Evolutionary conservation across 1,140 invertebrate species (phyloP).

Genomic region (Aphis gossypii): DNA sequence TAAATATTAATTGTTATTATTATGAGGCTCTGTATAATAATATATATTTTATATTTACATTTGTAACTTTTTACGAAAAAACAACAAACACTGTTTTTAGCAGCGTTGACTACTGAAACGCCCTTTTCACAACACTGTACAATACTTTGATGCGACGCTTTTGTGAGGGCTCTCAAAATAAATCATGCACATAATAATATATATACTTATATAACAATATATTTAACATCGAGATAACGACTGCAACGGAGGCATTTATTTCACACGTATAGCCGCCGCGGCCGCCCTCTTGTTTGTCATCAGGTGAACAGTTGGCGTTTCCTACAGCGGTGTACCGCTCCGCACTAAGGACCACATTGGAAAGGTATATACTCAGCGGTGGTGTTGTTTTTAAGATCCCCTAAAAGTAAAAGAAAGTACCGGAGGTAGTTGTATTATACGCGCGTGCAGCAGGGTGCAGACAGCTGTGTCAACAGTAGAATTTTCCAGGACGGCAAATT

Average conservation of each 20-base stretch:
- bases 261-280: not conserved
- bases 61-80: not conserved
- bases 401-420: not conserved
- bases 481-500: slow-evolving; percentile 42
- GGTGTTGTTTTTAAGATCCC: slow-evolving; percentile 25
- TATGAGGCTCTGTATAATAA: not conserved
- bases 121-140: not conserved
- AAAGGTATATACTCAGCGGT: not conserved
- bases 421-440: not conserved
- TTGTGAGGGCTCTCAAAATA: not conserved
- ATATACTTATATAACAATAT: slow-evolving; percentile 1
- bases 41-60: not conserved
- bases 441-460: not conserved
- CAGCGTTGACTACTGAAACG: not conserved
- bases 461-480: slow-evolving; percentile 54
- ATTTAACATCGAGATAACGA: not conserved
- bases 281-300: not conserved
- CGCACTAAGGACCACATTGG: not conserved
- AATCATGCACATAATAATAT: not conserved
- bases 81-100: not conserved
- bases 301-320: slow-evolving; percentile 28
- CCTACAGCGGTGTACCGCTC: not conserved
- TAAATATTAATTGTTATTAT: not conserved
- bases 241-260: not conserved
- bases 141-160: not conserved